phyloP scores from a whole-genome alignment of 1,140 invertebrate species.

The Drosophila triauraria region DNA sequence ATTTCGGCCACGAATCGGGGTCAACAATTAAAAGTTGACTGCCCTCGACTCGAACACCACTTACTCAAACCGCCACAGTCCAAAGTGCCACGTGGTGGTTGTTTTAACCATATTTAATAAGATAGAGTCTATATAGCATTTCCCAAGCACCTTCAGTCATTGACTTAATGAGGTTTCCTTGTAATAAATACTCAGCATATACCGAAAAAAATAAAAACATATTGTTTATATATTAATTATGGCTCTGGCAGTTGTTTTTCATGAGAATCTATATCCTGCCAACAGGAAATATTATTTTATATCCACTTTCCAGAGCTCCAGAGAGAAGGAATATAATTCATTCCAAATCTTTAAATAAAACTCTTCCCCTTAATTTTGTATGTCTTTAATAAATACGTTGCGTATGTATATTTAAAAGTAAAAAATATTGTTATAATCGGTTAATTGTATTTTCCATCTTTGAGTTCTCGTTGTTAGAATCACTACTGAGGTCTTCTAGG shows the following conservation, averaged over 20 bases:
- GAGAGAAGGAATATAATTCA: not conserved
- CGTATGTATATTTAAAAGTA: constrained; percentile 74
- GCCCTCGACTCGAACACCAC: constrained; percentile 1
- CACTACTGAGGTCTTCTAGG: constrained; percentile 9
- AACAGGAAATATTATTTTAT: too few relatives aligned
- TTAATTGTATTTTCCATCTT: constrained; percentile 44
- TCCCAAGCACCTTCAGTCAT: not conserved
- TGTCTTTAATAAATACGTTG: constrained; percentile 71
- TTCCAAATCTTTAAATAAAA: constrained; percentile 3
- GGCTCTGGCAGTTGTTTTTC: not conserved
- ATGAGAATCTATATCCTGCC: too few relatives aligned
- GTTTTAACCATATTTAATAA: not conserved
- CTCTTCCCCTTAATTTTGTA: not conserved
- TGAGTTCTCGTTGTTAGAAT: constrained; percentile 34
- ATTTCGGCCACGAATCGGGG: constrained; percentile 36
- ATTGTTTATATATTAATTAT: not conserved
- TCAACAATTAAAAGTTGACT: constrained; percentile 45
- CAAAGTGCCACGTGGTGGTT: not conserved
- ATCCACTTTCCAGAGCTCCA: too few relatives aligned
- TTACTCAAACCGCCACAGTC: not conserved
- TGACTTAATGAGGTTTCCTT: not conserved
- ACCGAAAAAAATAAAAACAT: not conserved
- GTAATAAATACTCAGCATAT: constrained; percentile 14
- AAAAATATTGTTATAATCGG: constrained; percentile 56
- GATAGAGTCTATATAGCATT: not conserved